Evolutionary conservation across 2,113 vertebrate genomes (phyloP).

Genomic region (Peromyscus leucopus): DNA sequence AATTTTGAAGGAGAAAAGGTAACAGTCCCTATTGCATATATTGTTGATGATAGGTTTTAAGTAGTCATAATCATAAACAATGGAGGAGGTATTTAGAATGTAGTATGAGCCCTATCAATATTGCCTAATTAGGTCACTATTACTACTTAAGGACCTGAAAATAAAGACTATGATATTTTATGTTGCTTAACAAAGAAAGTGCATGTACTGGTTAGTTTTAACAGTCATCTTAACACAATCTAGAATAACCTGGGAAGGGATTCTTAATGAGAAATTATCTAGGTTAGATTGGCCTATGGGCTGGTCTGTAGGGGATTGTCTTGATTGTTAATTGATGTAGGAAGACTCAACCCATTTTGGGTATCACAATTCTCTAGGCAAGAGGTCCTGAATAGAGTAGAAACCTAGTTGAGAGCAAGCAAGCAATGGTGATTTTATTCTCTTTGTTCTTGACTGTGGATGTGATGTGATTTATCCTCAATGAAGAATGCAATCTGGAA

Average conservation of each 20-base stretch:
- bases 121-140: neutral
- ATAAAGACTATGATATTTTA: neutral
- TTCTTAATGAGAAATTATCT: neutral
- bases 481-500: neutral
- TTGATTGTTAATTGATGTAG: neutral
- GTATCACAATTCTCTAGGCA: neutral
- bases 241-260: neutral
- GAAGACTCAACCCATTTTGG: no score
- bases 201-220: neutral
- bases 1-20: neutral
- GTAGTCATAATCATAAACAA: neutral
- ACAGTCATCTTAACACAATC: neutral
- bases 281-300: neutral
- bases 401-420: neutral
- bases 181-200: slow-evolving; percentile 6
- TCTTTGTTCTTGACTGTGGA: neutral
- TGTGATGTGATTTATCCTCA: neutral
- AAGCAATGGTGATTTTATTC: neutral
- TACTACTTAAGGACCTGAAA: neutral
- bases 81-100: neutral
- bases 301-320: neutral
- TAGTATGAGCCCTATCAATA: neutral
- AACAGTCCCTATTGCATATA: neutral
- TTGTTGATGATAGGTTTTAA: neutral
- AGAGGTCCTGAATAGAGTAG: neutral